Evolutionary conservation across 2,888 invertebrate species (phyloP).

Genomic region (Orthonychiurus folsomi): DNA sequence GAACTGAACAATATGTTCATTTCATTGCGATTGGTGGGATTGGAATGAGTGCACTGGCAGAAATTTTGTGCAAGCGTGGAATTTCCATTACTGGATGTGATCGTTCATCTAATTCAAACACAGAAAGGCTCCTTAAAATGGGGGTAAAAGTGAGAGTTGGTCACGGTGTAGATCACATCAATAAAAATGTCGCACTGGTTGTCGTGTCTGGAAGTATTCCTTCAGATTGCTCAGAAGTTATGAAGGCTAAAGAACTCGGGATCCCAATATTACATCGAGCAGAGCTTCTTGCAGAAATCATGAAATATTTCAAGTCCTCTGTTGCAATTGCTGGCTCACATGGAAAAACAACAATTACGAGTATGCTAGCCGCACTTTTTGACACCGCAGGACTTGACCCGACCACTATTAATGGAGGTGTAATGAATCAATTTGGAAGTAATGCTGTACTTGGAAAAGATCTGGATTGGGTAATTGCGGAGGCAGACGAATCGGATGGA

Average conservation of each 20-base stretch:
- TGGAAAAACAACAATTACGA: neutral
- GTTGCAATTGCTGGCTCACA: neutral
- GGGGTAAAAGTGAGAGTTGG: neutral
- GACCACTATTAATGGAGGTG: constrained; percentile 1
- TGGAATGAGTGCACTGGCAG: constrained; percentile 3
- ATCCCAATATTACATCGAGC: neutral
- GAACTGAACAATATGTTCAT: too few species aligned
- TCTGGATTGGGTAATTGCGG: neutral
- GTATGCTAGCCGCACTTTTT: neutral
- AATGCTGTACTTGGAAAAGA: neutral
- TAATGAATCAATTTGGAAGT: neutral
- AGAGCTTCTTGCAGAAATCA: neutral
- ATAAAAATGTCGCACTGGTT: neutral
- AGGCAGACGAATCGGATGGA: constrained; percentile 4
- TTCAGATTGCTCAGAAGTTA: neutral
- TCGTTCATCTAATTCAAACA: neutral
- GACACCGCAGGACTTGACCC: neutral
- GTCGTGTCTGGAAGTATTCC: neutral
- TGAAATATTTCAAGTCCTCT: neutral
- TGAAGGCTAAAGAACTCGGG: neutral
- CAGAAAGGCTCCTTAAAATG: neutral
- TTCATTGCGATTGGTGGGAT: neutral
- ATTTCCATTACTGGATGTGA: neutral
- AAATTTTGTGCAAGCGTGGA: neutral
- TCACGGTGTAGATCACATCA: neutral